A percentile compares a stretch with the other conserved stretches of the same genome.
These are phyloP conservation scores for Varecia variegata DNA, from an alignment of 2,797 vertebrate species.

Conservation along the genomic window DNA sequence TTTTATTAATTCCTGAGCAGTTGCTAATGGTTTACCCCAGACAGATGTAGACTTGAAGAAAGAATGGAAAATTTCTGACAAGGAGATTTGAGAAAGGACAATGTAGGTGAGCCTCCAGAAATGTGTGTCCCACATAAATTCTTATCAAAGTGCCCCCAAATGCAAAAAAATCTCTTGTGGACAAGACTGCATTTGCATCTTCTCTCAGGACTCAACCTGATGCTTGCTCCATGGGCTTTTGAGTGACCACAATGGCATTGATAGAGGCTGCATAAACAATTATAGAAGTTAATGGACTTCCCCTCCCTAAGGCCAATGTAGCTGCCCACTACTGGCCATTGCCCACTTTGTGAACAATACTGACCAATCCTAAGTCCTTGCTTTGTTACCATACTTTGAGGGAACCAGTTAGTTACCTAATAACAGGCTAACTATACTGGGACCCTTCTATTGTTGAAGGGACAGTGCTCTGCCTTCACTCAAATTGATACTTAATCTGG, in stretches of 20 bases:
- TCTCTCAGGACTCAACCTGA: not conserved
- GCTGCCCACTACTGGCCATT: not conserved
- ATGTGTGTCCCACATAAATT: not conserved
- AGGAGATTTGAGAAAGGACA: not conserved
- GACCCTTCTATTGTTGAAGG: not conserved
- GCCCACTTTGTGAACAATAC: not conserved
- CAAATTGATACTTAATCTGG: not conserved
- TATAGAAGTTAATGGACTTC: not conserved
- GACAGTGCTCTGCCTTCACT: not conserved
- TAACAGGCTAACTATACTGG: not conserved
- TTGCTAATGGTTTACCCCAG: not conserved
- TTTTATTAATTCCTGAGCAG: not conserved
- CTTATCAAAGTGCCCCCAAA: not conserved
- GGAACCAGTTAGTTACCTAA: not conserved
- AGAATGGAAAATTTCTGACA: slow-evolving; percentile 4
- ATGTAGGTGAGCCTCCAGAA: not conserved
- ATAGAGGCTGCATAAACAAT: not conserved
- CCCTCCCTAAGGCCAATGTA: not conserved
- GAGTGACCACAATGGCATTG: not conserved
- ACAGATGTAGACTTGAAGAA: not conserved
- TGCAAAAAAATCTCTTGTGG: not conserved
- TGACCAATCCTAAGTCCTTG: not conserved
- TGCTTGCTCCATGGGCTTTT: not conserved
- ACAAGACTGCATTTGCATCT: not conserved
- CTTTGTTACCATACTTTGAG: not conserved